Base-by-base conservation (phyloP, 2,113 vertebrate species). In the Lycocorax pyrrhopterus region DNA sequence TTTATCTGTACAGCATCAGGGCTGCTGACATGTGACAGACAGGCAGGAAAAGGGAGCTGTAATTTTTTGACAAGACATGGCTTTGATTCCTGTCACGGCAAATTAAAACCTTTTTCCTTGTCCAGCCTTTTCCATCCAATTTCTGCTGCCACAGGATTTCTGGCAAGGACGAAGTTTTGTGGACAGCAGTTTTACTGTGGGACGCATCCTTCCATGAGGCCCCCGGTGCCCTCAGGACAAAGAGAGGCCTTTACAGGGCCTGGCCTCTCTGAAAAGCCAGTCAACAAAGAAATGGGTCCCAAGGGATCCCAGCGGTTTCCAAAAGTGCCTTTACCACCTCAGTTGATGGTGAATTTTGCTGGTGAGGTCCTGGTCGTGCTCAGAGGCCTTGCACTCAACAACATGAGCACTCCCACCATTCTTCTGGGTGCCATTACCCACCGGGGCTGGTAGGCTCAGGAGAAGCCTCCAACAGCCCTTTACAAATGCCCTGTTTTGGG, bases 341-440 rank as follows among this genome's bases (percentile, higher is more conserved):
- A 39, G 51, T 0, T 1, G 2, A 16, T 27, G 44, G 16, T 11
- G 16, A 35, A 47, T 52, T 73, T 56, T 69, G 55, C 13, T 15
- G 51, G 16, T 9, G 33, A 83, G 33, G 21, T 20, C 53, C 43
- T 39, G 25, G 44, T 43, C 2, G 10, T 46, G 21, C 63, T 59
- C n/a, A 33, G 46, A 69, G 37, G 27, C 63, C 46, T 41, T 5
- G 26, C 11, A 7, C 51, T 32, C 0, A 0, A 15, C 3, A 33
- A 13, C 16, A 26, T 0, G 3, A 56, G 64, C 15, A 2, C 32
- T 52, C 20, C 43, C 0, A 1, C 49, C 51, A 9, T 35, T 23
- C 32, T 66, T 82, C 35, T 2, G 18, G 4, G n/a, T 1, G 2
- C 37, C 7, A 1, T 21, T 2, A 7, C 37, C 26, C 25, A 4